These are phyloP conservation scores for Microcebus tavaratra DNA, from an alignment of 2,113 vertebrate species.

Conservation along the genomic window DNA sequence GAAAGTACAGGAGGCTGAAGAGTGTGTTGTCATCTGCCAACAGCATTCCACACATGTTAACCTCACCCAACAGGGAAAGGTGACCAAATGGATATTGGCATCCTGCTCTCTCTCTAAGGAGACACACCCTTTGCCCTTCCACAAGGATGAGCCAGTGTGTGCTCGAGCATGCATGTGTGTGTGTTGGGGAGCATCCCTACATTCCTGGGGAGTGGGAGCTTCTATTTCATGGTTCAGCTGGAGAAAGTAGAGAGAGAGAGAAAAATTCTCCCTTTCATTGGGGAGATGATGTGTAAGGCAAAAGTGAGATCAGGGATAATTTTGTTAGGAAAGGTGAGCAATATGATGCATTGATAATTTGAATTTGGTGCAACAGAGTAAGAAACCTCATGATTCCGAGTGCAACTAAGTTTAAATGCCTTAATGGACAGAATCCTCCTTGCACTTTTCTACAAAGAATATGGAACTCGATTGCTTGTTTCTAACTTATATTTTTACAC, in stretches of 20 bases:
- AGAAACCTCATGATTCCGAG: not conserved
- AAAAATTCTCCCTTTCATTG: not conserved
- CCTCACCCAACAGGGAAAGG: not conserved
- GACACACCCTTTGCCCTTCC: not conserved
- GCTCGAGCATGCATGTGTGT: not conserved
- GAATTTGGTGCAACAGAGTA: not conserved
- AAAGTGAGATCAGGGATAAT: not conserved
- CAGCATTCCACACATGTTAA: not conserved
- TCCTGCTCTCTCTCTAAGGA: not conserved
- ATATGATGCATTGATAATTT: not conserved
- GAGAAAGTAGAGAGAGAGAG: not conserved
- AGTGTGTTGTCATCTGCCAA: too few species aligned
- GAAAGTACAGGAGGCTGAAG: not conserved
- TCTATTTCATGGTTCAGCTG: not conserved
- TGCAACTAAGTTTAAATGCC: not conserved
- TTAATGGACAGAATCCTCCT: not conserved
- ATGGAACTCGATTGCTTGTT: not conserved
- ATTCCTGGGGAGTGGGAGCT: not conserved
- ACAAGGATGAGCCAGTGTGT: not conserved
- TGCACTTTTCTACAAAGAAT: not conserved
- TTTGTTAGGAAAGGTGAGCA: not conserved
- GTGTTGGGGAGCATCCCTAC: fast-evolving
- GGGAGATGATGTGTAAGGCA: not conserved
- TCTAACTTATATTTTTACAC: not conserved
- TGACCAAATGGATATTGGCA: not conserved